Conservation (phyloP, 2,113 vertebrate genomes). For the Balaeniceps rex region DNA sequence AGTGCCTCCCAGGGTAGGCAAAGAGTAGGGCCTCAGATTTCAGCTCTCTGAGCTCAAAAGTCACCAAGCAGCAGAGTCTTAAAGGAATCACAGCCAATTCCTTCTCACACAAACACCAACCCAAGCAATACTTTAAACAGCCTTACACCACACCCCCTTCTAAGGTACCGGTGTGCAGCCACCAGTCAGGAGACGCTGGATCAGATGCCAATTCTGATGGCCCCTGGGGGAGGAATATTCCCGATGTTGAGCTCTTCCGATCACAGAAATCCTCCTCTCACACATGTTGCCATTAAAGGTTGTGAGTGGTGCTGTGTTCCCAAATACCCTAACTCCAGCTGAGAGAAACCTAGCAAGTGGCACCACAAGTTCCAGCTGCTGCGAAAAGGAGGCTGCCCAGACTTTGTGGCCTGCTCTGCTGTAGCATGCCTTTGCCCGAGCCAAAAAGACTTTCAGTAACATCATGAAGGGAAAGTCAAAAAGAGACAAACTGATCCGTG, state of each 20-base stretch:
- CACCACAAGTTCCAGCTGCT: not conserved
- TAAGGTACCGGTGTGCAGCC: not conserved
- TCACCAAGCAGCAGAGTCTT: not conserved
- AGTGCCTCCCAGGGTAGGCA: not conserved
- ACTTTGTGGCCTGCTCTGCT: not conserved
- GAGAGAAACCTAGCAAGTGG: not conserved
- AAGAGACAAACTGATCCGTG: not conserved
- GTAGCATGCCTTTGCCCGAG: not conserved
- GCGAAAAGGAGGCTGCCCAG: not conserved
- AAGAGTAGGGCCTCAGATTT: not conserved
- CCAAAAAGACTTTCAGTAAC: not conserved
- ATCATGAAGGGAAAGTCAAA: not conserved
- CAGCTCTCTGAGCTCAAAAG: not conserved
- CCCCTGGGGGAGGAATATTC: not conserved
- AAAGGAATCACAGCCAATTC: not conserved
- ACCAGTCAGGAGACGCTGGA: not conserved
- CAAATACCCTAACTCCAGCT: not conserved
- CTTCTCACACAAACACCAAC: not conserved
- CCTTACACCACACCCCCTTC: not conserved
- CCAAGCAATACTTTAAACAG: not conserved
- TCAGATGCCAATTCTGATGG: not conserved
- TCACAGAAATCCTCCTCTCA: not conserved
- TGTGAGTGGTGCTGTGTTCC: not conserved
- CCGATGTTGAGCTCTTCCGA: fast-evolving
- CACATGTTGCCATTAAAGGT: not conserved